Evolutionary conservation across 2,113 vertebrate genomes (phyloP).

Genomic region (Saccopteryx leptura): DNA sequence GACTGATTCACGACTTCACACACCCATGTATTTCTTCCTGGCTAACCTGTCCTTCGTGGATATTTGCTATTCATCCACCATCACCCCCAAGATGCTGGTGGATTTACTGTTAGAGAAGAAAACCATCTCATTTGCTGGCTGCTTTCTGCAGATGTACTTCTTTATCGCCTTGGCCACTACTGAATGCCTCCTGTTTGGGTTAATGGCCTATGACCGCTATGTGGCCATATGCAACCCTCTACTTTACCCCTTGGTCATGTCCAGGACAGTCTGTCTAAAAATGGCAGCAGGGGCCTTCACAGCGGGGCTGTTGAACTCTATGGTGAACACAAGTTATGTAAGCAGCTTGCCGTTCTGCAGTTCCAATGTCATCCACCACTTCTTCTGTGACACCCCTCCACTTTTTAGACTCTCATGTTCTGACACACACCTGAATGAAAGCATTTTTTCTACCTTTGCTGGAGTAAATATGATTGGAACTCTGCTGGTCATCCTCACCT

Average conservation of each 20-base stretch:
- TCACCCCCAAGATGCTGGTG: slow-evolving; percentile 62
- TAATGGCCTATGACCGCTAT: slow-evolving; percentile 77
- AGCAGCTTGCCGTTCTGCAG: slow-evolving; percentile 72
- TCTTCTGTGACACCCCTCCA: slow-evolving; percentile 77
- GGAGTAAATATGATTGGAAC: neutral
- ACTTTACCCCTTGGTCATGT: slow-evolving; percentile 74
- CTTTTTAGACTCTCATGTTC: slow-evolving; percentile 71
- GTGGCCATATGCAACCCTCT: slow-evolving; percentile 75
- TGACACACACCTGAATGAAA: slow-evolving; percentile 57
- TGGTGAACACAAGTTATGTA: slow-evolving; percentile 34
- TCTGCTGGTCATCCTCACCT: slow-evolving; percentile 64
- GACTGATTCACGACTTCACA: accelerated
- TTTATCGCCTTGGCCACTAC: slow-evolving; percentile 44
- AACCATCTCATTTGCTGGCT: neutral
- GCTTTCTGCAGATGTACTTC: slow-evolving; percentile 72
- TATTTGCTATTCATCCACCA: slow-evolving; percentile 61
- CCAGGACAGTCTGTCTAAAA: slow-evolving; percentile 33
- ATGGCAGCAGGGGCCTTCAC: slow-evolving; percentile 66
- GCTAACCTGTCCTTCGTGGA: slow-evolving; percentile 76
- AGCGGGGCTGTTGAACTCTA: slow-evolving; percentile 65
- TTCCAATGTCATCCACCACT: slow-evolving; percentile 73
- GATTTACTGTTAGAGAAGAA: slow-evolving; percentile 48
- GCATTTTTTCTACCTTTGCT: slow-evolving; percentile 60
- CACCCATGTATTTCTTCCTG: slow-evolving; percentile 77
- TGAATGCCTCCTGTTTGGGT: slow-evolving; percentile 74